Conservation (phyloP, 2,888 invertebrate genomes). For the Syrphus vitripennis region DNA sequence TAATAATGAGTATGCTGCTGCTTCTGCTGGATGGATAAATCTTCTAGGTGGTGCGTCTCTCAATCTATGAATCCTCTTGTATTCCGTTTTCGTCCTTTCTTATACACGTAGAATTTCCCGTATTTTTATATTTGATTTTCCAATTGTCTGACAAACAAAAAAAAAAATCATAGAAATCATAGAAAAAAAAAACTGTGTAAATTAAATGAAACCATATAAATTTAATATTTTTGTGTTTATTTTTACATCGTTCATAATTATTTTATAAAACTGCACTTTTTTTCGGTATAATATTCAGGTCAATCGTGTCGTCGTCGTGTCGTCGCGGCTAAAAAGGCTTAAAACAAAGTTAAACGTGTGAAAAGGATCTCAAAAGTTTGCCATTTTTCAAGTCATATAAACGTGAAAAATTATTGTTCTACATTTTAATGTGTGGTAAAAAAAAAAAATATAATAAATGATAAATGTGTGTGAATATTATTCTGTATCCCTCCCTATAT, state of each 20-base stretch:
- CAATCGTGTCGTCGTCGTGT: conserved; percentile 25
- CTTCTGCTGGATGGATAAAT: conserved; percentile 69
- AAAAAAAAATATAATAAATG: no score
- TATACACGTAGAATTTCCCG: conserved; percentile 73
- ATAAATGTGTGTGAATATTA: conserved; percentile 33
- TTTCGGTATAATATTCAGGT: conserved; percentile 32
- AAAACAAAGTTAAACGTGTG: conserved; percentile 30
- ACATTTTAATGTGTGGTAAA: conserved; percentile 23
- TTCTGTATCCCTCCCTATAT: conserved; percentile 15
- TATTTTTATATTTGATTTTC: conserved; percentile 59
- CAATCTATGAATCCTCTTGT: conserved; percentile 73
- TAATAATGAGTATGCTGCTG: conserved; percentile 70
- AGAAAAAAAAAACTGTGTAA: conserved; percentile 9
- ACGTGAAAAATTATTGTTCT: conserved; percentile 25
- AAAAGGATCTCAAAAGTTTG: conserved; percentile 21
- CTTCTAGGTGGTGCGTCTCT: conserved; percentile 74
- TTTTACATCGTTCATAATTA: neutral
- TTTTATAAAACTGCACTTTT: neutral
- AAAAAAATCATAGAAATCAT: conserved; percentile 14
- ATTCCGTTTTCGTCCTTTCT: conserved; percentile 75
- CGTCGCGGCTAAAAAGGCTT: conserved; percentile 32
- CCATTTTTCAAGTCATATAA: conserved; percentile 5
- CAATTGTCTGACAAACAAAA: conserved; percentile 35
- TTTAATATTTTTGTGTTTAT: neutral
- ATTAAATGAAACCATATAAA: neutral